A percentile compares a stretch with the other conserved stretches of the same genome.
Conservation (phyloP, 64 coral and sea anemone genomes). For the Pocillopora verrucosa region DNA sequence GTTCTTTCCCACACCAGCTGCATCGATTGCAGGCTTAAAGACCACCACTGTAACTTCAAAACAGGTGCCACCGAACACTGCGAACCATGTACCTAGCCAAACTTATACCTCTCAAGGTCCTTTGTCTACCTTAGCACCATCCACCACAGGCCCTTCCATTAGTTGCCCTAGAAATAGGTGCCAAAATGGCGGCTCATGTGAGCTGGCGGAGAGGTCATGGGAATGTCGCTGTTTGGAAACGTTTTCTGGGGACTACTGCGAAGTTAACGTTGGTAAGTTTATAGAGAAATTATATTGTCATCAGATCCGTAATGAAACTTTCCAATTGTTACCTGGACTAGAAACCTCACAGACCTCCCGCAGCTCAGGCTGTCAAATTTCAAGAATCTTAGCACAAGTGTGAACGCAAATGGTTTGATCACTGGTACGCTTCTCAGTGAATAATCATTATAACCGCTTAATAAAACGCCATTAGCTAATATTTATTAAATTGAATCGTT, state of each 20-base stretch:
- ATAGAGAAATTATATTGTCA: background rate
- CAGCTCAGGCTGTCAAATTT: background rate
- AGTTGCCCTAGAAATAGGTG: background rate
- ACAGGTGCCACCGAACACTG: background rate
- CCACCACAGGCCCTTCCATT: background rate
- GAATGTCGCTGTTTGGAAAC: slow-evolving; percentile 1
- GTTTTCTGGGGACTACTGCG: slow-evolving; percentile 20
- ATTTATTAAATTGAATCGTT: too few species aligned
- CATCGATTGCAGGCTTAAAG: background rate
- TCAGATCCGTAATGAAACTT: background rate
- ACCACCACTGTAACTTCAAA: background rate
- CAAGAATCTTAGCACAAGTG: too few species aligned
- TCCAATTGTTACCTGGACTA: background rate
- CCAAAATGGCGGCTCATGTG: slow-evolving; percentile 27
- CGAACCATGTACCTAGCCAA: background rate
- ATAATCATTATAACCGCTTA: too few species aligned
- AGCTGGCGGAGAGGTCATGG: background rate
- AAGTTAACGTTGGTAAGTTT: slow-evolving; percentile 30
- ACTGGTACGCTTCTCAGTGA: too few species aligned
- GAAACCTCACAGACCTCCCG: background rate
- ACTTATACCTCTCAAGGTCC: background rate
- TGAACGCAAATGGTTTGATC: too few species aligned
- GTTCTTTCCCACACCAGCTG: background rate
- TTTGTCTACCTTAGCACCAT: background rate
- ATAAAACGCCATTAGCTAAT: too few species aligned